phyloP scores from a whole-genome alignment of 2,888 invertebrate species.

The Drosophila ustulata region DNA sequence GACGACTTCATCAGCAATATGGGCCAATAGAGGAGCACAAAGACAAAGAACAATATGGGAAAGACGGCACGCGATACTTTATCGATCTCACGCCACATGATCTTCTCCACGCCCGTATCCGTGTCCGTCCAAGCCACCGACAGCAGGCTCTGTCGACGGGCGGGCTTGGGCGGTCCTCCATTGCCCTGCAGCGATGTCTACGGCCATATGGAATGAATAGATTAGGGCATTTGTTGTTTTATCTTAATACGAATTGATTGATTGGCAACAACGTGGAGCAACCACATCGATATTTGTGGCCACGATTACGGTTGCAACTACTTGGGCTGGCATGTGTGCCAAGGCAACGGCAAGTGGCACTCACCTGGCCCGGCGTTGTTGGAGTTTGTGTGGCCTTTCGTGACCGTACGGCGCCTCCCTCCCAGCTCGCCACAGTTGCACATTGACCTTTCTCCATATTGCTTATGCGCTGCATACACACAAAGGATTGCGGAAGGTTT shows the following conservation, averaged over 20 bases:
- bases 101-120: conserved; percentile 89
- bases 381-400: conserved; percentile 86
- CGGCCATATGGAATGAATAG: neutral
- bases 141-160: conserved; percentile 84
- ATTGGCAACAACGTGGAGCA: neutral
- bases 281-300: conserved; percentile 32
- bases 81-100: conserved; percentile 93
- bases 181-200: conserved; percentile 85
- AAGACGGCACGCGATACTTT: conserved; percentile 91
- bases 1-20: conserved; percentile 89
- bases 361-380: conserved; percentile 85
- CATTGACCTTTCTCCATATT: conserved; percentile 89
- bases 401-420: conserved; percentile 87
- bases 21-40: conserved; percentile 92
- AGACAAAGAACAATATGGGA: conserved; percentile 91
- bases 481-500: neutral
- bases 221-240: neutral
- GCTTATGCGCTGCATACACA: conserved; percentile 86
- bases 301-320: neutral
- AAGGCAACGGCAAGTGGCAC: conserved; percentile 24
- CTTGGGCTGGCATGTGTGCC: conserved; percentile 32
- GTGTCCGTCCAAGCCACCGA: conserved; percentile 89
- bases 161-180: conserved; percentile 85
- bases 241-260: conserved; percentile 25
- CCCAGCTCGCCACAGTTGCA: conserved; percentile 89